phyloP scores from a whole-genome alignment of 2,888 invertebrate genomes.

The Idaea biselata region DNA sequence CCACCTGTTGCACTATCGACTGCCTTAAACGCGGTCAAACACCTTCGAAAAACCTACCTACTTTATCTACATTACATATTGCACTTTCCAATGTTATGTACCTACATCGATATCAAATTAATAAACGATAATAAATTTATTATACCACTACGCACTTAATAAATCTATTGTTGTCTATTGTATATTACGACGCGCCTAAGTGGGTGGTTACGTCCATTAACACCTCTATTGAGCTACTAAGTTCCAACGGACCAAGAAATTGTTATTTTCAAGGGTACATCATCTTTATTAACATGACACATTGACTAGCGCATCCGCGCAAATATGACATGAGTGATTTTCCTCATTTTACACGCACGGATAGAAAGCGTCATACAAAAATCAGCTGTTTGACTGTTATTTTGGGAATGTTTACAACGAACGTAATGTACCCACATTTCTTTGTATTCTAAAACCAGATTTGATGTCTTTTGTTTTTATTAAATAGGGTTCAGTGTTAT shows the following conservation, averaged over 20 bases:
- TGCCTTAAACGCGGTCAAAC: conserved; percentile 30
- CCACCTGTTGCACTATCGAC: conserved; percentile 36
- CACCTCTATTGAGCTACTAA: background rate
- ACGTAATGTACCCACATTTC: background rate
- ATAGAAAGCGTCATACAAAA: background rate
- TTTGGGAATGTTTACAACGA: background rate
- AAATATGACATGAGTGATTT: background rate
- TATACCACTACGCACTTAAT: background rate
- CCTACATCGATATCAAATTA: background rate
- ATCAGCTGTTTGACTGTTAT: background rate
- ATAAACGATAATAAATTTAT: background rate
- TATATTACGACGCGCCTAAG: background rate
- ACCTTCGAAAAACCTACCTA: conserved; percentile 25
- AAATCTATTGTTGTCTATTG: background rate
- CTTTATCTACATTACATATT: conserved; percentile 19
- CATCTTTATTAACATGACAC: background rate
- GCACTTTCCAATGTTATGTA: background rate
- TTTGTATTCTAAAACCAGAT: background rate
- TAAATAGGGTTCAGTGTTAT: background rate
- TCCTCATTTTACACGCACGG: background rate
- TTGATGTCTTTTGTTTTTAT: background rate
- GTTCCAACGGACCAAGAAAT: background rate
- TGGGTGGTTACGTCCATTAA: background rate
- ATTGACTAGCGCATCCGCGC: background rate
- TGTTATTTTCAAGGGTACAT: background rate